phyloP scores from a whole-genome alignment of 2,113 vertebrate species.

The Xyliphius kryptos region DNA sequence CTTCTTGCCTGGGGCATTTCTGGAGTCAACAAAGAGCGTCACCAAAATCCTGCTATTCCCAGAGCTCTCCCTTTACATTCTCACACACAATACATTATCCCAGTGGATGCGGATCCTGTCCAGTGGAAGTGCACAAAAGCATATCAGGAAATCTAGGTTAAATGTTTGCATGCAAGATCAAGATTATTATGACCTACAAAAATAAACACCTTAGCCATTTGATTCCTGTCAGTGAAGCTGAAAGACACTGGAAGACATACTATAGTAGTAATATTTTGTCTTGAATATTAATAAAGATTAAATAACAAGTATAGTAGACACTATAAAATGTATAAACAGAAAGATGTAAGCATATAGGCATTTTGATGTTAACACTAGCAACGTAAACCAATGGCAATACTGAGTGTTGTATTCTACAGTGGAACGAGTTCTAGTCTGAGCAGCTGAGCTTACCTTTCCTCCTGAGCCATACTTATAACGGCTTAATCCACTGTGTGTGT shows the following conservation, averaged over 20 bases:
- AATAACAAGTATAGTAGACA: too few species aligned
- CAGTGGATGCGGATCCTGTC: constrained; percentile 38
- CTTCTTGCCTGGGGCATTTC: constrained; percentile 19
- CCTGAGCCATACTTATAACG: constrained; percentile 88
- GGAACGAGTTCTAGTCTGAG: background rate
- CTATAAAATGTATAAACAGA: too few species aligned
- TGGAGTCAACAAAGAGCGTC: constrained; percentile 27
- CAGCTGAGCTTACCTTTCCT: constrained; percentile 93
- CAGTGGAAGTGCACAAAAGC: constrained; percentile 30
- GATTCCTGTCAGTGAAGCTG: too few species aligned
- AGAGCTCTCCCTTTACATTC: constrained; percentile 40
- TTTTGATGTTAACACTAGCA: too few species aligned
- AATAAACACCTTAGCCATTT: too few species aligned
- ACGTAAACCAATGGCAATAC: too few species aligned
- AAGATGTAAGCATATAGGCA: too few species aligned
- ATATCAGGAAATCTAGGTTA: constrained; percentile 24
- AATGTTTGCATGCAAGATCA: background rate
- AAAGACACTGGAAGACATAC: too few species aligned
- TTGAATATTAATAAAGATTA: too few species aligned
- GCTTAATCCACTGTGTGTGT: constrained; percentile 66
- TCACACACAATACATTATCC: constrained; percentile 35
- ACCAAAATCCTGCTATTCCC: constrained; percentile 34
- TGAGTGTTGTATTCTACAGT: too few species aligned
- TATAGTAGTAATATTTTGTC: too few species aligned
- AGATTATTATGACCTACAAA: too few species aligned